Percentiles rank a stretch among this genome's conserved stretches.
Evolutionary conservation across 1,140 invertebrate species (phyloP).

Genomic region (Trissolcus basalis): DNA sequence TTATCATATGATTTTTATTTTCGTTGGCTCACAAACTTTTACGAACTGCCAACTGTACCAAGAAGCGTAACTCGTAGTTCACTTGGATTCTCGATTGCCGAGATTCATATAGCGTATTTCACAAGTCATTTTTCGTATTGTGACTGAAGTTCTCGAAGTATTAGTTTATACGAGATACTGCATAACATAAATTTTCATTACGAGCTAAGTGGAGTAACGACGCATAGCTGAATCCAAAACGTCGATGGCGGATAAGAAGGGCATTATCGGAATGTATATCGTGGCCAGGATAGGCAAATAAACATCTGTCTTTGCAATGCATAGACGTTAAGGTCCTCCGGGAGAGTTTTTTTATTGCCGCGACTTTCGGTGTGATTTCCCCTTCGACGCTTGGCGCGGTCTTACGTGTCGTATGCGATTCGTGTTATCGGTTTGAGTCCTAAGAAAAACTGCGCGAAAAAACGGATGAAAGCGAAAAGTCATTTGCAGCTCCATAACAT

Average conservation of each 20-base stretch:
- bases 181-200: conserved; percentile 57
- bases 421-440: conserved; percentile 28
- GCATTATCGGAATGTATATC: conserved; percentile 57
- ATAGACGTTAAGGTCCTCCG: conserved; percentile 57
- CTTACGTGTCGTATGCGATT: conserved; percentile 43
- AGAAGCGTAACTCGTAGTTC: neutral
- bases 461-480: conserved; percentile 48
- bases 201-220: conserved; percentile 52
- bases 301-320: conserved; percentile 58
- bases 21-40: no score
- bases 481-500: conserved; percentile 54
- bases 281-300: conserved; percentile 59
- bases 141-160: conserved; percentile 9
- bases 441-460: conserved; percentile 34
- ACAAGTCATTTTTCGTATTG: conserved; percentile 18
- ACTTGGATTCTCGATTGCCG: conserved; percentile 3
- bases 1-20: neutral
- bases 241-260: conserved; percentile 60
- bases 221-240: conserved; percentile 39
- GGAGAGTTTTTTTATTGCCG: conserved; percentile 57
- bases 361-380: conserved; percentile 50
- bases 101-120: neutral
- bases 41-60: no score
- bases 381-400: conserved; percentile 30
- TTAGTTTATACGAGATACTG: conserved; percentile 19